These are phyloP conservation scores for Neoseiulus cucumeris DNA, from an alignment of 1,140 invertebrate species.

Conservation along the genomic window DNA sequence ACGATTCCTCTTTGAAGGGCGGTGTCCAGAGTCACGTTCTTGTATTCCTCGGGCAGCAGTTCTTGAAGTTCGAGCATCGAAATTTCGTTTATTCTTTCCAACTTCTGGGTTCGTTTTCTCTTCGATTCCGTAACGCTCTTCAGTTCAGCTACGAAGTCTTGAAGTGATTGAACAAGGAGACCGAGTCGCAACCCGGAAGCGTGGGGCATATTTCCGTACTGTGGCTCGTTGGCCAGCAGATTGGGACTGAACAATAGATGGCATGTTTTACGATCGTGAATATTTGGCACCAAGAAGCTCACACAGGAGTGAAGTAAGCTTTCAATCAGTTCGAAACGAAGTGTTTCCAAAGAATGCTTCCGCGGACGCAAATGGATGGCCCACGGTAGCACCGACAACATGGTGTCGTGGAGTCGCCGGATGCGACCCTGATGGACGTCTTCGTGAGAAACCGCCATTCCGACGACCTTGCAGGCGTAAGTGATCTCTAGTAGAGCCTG, in stretches of 20 bases:
- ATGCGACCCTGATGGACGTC: slow-evolving; percentile 7
- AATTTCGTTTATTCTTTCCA: not conserved
- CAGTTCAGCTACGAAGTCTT: not conserved
- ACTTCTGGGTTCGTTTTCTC: not conserved
- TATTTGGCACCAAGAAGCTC: not conserved
- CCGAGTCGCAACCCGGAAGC: not conserved
- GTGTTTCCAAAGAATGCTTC: not conserved
- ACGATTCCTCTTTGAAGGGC: not conserved
- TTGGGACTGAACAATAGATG: slow-evolving; percentile 3
- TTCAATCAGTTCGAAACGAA: not conserved
- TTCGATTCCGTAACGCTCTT: not conserved
- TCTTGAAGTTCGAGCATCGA: not conserved
- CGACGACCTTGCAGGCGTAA: not conserved
- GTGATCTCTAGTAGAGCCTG: not conserved
- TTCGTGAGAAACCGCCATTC: not conserved
- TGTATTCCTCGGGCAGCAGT: not conserved
- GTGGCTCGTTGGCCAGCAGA: too few species aligned
- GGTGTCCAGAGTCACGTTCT: not conserved
- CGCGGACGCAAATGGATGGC: not conserved
- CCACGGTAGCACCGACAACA: not conserved
- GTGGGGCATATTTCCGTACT: too few species aligned
- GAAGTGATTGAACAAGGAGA: not conserved
- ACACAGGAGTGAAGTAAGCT: not conserved
- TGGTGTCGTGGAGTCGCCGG: not conserved
- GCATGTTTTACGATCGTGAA: not conserved